Conservation (phyloP, 2,888 invertebrate genomes). For the Pelosia muscerda region DNA sequence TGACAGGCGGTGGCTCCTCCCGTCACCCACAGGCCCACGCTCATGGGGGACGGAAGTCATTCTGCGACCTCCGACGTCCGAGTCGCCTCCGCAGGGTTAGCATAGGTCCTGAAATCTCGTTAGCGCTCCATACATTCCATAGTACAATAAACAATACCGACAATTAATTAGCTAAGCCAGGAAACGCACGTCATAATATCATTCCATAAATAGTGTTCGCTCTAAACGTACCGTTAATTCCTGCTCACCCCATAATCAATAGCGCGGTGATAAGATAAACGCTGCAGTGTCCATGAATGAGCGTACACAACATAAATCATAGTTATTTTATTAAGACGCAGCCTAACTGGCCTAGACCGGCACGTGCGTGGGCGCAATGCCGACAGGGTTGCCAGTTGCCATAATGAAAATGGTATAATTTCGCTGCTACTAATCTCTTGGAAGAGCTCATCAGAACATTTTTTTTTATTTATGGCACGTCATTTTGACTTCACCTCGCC, state of each 20-base stretch:
- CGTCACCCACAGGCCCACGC: too few species aligned
- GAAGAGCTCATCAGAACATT: too few species aligned
- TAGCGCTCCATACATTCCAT: background rate
- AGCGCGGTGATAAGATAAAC: slow-evolving; percentile 26
- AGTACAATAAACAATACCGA: background rate
- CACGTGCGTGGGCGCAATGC: slow-evolving; percentile 40
- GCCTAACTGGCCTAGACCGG: slow-evolving; percentile 46
- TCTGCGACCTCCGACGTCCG: too few species aligned
- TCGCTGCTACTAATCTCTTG: background rate
- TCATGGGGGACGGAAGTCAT: too few species aligned
- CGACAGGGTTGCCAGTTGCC: slow-evolving; percentile 32
- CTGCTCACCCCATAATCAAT: slow-evolving; percentile 10
- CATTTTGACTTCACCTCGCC: too few species aligned
- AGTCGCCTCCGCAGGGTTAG: too few species aligned
- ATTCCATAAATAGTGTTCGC: background rate
- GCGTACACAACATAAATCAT: slow-evolving; percentile 46
- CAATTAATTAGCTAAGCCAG: background rate
- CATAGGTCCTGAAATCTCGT: too few species aligned
- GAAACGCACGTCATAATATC: background rate
- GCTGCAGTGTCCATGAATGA: slow-evolving; percentile 28
- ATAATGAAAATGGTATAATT: background rate
- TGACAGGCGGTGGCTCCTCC: too few species aligned
- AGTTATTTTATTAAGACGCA: slow-evolving; percentile 52
- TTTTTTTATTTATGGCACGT: too few species aligned
- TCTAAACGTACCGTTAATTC: slow-evolving; percentile 19